Conservation (phyloP, 2,113 vertebrate genomes). For the Corapipo altera region DNA sequence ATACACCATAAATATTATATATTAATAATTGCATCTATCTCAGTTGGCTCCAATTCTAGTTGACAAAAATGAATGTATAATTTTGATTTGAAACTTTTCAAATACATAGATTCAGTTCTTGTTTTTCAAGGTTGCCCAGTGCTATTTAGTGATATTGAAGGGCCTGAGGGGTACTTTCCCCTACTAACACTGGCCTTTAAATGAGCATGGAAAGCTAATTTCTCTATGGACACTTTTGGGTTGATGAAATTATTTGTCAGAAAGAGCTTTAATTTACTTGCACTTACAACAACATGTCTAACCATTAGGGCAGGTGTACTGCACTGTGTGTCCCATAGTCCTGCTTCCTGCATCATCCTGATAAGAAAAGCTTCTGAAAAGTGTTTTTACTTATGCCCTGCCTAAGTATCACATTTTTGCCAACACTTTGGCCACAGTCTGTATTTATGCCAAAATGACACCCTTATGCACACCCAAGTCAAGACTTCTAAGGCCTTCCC, state of each 20-base stretch:
- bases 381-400: neutral
- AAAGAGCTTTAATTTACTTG: neutral
- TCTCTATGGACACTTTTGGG: neutral
- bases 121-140: neutral
- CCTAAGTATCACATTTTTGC: neutral
- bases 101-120: neutral
- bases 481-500: neutral
- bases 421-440: neutral
- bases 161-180: neutral
- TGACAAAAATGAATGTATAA: neutral
- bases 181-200: neutral
- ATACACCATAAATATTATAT: neutral
- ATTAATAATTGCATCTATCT: neutral
- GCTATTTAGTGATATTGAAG: neutral
- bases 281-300: neutral
- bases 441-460: neutral
- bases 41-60: neutral
- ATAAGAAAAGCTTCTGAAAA: neutral
- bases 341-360: neutral
- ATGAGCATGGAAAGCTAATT: neutral
- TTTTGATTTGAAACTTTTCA: neutral
- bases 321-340: neutral
- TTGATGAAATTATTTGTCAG: neutral
- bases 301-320: neutral
- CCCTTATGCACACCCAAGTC: neutral